Evolutionary conservation across 2,797 vertebrate genomes (phyloP), one percentile per base, ranked within the genome.

Genomic region (Cryptoblepharus egeriae): DNA sequence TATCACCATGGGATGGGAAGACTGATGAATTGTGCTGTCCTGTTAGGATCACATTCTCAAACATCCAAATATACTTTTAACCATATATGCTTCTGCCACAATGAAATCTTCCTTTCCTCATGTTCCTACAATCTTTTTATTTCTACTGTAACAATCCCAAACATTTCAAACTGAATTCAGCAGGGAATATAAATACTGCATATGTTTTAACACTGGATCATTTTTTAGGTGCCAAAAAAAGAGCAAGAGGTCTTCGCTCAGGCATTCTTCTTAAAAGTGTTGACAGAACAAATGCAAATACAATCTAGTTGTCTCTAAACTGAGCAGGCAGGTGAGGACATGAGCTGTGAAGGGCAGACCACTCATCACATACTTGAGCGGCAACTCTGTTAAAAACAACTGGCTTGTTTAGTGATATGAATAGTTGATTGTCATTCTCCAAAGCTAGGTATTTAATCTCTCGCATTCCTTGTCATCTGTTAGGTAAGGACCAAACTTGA

Each of bases 271-370:
- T 76, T 80, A 26, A 45, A 1, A 20, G 37, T 58, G 7, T 68
- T 16, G 69, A 32, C 6, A 57, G 61, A 49, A 42, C 37, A 84
- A 88, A 80, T 22, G 30, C 3, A 82, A 39, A 11, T 68, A 28
- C 76, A 57, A 55, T 32, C 1, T 70, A 57, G 13, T 0, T 70
- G 15, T 26, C 26, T 42, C 37, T 32, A 2, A 20, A 18, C 16
- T 28, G 9, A 57, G 22, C 28, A 72, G 86, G 18, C 26, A 87
- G 42, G 9, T 13, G 37, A 67, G 30, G 45, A 55, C 1, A 20
- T 82, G 26, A 55, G 1, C 32, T 75, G 32, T 83, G 80, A 86
- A 82, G 37, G 7, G 72, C 2, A 74, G 68, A 88, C 70, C 60
- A 49, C 1, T 5, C 67, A 69, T 45, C 37, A 4, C 75, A 15